phyloP scores from a whole-genome alignment of 2,797 vertebrate species.

The Varecia variegata region DNA sequence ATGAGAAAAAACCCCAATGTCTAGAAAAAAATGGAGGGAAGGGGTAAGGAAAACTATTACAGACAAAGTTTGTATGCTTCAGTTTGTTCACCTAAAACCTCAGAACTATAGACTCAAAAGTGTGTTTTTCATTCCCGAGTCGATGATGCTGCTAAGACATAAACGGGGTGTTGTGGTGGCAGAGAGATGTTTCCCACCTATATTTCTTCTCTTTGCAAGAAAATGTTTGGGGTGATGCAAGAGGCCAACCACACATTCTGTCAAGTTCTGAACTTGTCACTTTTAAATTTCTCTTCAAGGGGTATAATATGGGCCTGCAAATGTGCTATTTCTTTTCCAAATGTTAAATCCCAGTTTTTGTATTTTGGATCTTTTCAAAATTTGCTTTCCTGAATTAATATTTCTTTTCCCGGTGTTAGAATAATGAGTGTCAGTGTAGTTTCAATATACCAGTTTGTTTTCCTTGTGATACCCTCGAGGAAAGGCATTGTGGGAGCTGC shows the following conservation, averaged over 20 bases:
- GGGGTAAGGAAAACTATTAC: neutral
- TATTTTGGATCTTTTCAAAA: conserved; percentile 54
- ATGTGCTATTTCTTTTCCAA: conserved; percentile 9
- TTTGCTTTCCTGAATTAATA: conserved; percentile 9
- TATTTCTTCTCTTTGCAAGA: conserved; percentile 34
- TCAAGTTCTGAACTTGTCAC: neutral
- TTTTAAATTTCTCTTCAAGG: conserved; percentile 2
- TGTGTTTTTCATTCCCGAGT: neutral
- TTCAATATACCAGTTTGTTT: conserved; percentile 69
- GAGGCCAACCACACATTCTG: neutral
- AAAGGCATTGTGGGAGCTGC: conserved; percentile 7
- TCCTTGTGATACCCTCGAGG: conserved; percentile 57
- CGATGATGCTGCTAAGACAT: neutral
- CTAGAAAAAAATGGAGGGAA: neutral
- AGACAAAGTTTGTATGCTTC: neutral
- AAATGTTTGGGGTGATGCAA: neutral
- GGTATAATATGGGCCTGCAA: neutral
- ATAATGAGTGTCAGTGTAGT: conserved; percentile 27
- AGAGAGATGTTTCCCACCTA: neutral
- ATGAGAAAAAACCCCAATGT: neutral
- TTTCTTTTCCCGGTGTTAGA: conserved; percentile 27
- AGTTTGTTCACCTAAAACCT: neutral
- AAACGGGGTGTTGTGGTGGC: neutral
- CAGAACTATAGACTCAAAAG: conserved; percentile 3
- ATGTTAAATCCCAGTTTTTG: conserved; percentile 52